Evolutionary conservation across 2,888 invertebrate species (phyloP).

Genomic region (Tenthredo distinguenda): DNA sequence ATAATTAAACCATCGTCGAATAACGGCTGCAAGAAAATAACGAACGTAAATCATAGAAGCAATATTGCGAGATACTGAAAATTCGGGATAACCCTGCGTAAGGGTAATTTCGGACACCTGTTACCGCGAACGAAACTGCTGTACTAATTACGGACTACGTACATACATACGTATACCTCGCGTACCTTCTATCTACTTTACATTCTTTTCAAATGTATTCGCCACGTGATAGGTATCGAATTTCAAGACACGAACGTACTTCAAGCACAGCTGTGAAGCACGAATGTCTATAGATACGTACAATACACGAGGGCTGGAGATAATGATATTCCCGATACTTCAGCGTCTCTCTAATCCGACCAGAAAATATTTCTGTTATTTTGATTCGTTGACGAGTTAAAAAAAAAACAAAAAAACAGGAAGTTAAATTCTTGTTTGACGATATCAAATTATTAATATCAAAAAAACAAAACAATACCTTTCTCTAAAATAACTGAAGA

Average conservation of each 20-base stretch:
- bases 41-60: not conserved
- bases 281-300: constrained; percentile 54
- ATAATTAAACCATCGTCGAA: not conserved
- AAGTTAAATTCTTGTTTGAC: too few relatives aligned
- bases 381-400: not conserved
- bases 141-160: not conserved
- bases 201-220: constrained; percentile 61
- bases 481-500: too few relatives aligned
- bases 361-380: not conserved
- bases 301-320: not conserved
- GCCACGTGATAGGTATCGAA: constrained; percentile 69
- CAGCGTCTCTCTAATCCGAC: not conserved
- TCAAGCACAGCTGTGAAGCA: constrained; percentile 65
- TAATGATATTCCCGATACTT: not conserved
- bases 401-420: too few relatives aligned
- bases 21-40: not conserved
- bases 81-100: not conserved
- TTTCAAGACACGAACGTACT: constrained; percentile 66
- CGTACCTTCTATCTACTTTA: not conserved
- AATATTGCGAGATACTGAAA: not conserved
- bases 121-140: not conserved
- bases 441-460: too few relatives aligned
- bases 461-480: too few relatives aligned
- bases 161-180: not conserved
- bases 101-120: not conserved